Evolutionary conservation across 1,140 invertebrate species (phyloP), one percentile per base, ranked within the genome.

Genomic region (Rhagoletis zephyria): DNA sequence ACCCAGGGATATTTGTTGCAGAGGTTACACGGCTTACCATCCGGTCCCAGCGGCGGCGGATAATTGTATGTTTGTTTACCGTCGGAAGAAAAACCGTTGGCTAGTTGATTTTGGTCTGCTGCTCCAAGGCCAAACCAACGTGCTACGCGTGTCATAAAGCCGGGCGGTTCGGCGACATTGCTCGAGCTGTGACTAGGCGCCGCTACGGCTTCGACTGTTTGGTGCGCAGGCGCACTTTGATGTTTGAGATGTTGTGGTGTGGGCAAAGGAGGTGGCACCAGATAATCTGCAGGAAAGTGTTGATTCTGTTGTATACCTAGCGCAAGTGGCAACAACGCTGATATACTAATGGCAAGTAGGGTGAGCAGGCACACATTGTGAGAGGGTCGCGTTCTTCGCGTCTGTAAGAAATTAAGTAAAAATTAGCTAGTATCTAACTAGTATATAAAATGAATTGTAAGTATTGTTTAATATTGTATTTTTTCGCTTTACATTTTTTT

Each of bases 1-100:
- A 96, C 95, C 96, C 96, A 97, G 86, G 96, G 96, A 88, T 95
- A 94, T 89, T 95, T 94, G 92, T 97, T 96, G 90, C 96, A 97
- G 85, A 95, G 94, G 90, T 96, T 95, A 89, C 96, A 97, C 0
- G 90, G 90, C 67, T 64, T 86, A n/a, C 92, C 92, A 56, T 87
- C 85, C 1, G 63, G 42, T 14, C 64, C 87, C 40, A 85, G 48
- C n/a, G 56, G 85, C 0, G 90, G 89, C 0, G 89, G 90, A 85
- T 92, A 92, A 3, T 92, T 91, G 63, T 87, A 88, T 10, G 63
- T n/a, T n/a, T 87, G 88, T 19, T 88, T 88, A 19, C 65, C 85
- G 9, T 81, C 64, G 4, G 85, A 86, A 12, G n/a, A 74, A 16
- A 74, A 45, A n/a, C 85, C 85, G 10, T 51, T 48, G 2, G 86